phyloP scores from a whole-genome alignment of 2,888 invertebrate genomes.

The Pyrrhia umbra region DNA sequence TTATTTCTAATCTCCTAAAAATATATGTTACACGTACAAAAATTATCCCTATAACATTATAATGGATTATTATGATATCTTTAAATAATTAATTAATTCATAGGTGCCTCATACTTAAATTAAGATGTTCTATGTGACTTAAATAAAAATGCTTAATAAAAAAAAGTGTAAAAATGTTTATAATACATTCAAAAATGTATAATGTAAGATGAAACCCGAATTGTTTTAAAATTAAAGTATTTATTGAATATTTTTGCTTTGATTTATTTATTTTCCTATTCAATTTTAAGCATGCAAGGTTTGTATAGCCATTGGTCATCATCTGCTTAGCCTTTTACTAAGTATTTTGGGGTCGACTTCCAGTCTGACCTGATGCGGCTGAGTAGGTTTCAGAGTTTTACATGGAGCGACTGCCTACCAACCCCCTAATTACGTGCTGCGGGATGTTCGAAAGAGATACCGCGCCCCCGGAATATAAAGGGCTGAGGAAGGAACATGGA shows the following conservation, averaged over 20 bases:
- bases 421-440: too few species aligned
- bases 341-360: too few species aligned
- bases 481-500: too few species aligned
- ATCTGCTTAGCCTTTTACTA: too few species aligned
- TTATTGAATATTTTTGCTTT: constrained; percentile 67
- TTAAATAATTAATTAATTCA: constrained; percentile 12
- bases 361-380: too few species aligned
- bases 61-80: constrained; percentile 1
- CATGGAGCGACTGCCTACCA: too few species aligned
- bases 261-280: constrained; percentile 17
- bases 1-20: not conserved
- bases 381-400: too few species aligned
- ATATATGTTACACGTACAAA: constrained; percentile 15
- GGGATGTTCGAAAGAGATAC: too few species aligned
- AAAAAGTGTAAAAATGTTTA: constrained; percentile 57
- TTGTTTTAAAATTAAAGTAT: constrained; percentile 79
- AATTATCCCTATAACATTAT: not conserved
- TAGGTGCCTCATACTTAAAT: constrained; percentile 43
- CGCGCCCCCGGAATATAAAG: too few species aligned
- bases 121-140: constrained; percentile 44
- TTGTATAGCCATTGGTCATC: too few species aligned
- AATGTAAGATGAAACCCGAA: constrained; percentile 70
- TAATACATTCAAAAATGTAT: constrained; percentile 57
- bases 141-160: constrained; percentile 37
- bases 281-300: too few species aligned